Evolutionary conservation across 2,888 invertebrate genomes (phyloP), one percentile per base, ranked within the genome.

Genomic region (Ornithoptera priamus): DNA sequence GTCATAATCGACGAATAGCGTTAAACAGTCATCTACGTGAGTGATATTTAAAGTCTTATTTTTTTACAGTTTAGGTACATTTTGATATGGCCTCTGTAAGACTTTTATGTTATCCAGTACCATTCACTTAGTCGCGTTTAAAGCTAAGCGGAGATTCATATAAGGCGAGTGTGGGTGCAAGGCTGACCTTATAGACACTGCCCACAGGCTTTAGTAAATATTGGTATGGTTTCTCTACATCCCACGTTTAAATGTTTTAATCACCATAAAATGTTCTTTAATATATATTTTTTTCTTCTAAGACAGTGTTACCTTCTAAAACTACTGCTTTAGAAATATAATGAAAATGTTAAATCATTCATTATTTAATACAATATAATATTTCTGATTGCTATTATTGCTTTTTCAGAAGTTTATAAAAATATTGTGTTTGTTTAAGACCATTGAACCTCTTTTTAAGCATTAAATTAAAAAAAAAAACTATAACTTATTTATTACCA

Each of bases 161-260:
- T 83, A 92, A 85, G 90, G 90, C 78, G 75, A 79, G 90, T 87
- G 92, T 92, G 92, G 92, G 92, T 89, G 92, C 92, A 92, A 92
- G 92, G 92, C 85, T 92, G 90, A 91, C 91, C 90, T 92, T 91
- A 90, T 84, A 90, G 87, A 87, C 82, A 83, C 92, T 84, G 82
- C 89, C 92, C 90, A 92, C 92, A 84, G 83, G 78, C 77, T 84
- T 83, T 80, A 82, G 85, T 85, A 85, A 84, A 85, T 86, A 88
- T 90, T 89, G 84, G 86, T 86, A 87, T 88, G 86, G 89, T 90
- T 91, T 90, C 87, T 87, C 86, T 82, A 81, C 87, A 80, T 82
- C 89, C 90, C 85, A 90, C 90, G 83, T 83, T 76, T 74, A 73
- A 79, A 75, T 79, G 81, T 82, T 85, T 85, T 87, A 88, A 89